Percentiles rank a stretch among this genome's conserved stretches.
Conservation (phyloP, 2,888 invertebrate species). For the Tanypteryx hageni region DNA sequence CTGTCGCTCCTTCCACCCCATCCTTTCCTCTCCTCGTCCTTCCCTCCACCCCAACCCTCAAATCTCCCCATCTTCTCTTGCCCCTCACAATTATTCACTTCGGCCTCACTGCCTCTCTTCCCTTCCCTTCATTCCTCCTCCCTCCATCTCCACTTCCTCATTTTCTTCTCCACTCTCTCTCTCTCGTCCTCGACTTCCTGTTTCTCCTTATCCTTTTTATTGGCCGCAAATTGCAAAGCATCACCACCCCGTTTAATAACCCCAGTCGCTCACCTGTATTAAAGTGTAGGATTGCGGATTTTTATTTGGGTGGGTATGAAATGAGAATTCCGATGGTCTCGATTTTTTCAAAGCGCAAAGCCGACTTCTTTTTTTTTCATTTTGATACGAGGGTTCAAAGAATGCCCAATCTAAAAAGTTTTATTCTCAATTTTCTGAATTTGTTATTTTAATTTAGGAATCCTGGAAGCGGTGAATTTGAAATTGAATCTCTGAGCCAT, state of each 20-base stretch:
- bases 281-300: no score
- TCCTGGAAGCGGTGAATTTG: no score
- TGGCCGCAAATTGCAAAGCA: no score
- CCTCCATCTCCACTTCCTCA: neutral
- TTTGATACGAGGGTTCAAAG: no score
- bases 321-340: neutral
- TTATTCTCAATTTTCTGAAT: no score
- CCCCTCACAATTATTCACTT: neutral
- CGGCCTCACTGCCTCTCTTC: neutral
- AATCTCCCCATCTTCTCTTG: neutral
- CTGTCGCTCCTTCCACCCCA: neutral
- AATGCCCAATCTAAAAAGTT: no score
- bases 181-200: neutral
- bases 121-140: neutral
- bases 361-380: no score
- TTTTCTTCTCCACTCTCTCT: neutral
- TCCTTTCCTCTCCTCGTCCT: neutral
- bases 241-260: no score
- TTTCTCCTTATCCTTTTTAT: neutral
- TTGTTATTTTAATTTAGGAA: no score
- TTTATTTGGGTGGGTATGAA: neutral
- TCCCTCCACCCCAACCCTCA: neutral
- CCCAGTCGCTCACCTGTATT: no score
- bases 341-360: neutral
- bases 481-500: no score